Evolutionary conservation across 2,113 vertebrate species (phyloP).

Genomic region (Sapajus apella): DNA sequence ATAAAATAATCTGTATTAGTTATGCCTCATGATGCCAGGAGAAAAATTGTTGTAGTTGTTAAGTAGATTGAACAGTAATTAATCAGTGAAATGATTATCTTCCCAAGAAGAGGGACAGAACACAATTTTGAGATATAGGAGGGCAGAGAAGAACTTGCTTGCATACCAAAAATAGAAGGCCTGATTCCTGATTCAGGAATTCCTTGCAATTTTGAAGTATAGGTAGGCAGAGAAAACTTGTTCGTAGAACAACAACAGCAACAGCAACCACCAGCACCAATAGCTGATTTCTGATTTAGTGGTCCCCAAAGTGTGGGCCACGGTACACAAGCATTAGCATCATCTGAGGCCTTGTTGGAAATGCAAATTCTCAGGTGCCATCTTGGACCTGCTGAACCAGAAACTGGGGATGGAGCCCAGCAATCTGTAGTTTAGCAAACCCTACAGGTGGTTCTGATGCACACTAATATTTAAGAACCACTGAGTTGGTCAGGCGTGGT

Average conservation of each 20-base stretch:
- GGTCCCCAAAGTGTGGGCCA: not conserved
- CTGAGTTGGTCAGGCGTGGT: too few relatives aligned
- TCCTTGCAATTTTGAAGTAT: not conserved
- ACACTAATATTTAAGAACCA: not conserved
- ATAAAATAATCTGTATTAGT: not conserved
- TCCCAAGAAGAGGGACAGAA: not conserved
- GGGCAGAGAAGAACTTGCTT: not conserved
- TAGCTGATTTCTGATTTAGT: not conserved
- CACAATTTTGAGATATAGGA: constrained; percentile 9
- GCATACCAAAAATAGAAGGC: not conserved
- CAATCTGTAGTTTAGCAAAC: not conserved
- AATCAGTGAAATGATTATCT: not conserved
- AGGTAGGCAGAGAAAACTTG: not conserved
- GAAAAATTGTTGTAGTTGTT: not conserved
- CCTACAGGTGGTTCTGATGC: not conserved
- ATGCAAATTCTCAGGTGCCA: not conserved
- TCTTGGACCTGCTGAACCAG: not conserved
- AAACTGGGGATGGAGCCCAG: not conserved
- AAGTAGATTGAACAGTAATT: constrained; percentile 9
- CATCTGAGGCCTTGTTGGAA: not conserved
- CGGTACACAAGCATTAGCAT: not conserved
- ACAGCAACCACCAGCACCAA: not conserved
- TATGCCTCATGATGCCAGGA: constrained; percentile 5
- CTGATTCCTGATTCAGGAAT: not conserved
- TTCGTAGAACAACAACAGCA: not conserved